phyloP scores from a whole-genome alignment of 2,113 vertebrate species.

The Chlamydotis undulata region DNA sequence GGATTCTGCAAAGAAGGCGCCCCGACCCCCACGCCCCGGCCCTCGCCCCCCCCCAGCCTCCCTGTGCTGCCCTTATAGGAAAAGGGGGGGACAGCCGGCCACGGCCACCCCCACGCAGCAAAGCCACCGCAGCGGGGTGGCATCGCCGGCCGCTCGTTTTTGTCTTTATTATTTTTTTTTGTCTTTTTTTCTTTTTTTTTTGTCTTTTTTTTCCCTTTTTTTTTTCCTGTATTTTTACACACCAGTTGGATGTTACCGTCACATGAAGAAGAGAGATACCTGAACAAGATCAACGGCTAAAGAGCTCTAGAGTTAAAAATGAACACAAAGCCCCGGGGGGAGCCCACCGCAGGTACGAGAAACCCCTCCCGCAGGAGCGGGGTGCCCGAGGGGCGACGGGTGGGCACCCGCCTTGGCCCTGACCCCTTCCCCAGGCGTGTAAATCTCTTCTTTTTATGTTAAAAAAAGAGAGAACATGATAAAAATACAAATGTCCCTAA shows the following conservation, averaged over 20 bases:
- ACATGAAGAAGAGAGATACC: conserved; percentile 67
- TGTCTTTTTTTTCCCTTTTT: not conserved
- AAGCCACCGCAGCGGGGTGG: not conserved
- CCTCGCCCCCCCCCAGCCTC: not conserved
- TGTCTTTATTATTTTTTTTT: not conserved
- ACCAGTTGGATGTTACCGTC: conserved; percentile 67
- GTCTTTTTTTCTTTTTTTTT: no score
- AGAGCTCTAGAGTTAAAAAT: conserved; percentile 69
- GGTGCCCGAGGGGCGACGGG: not conserved
- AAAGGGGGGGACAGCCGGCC: not conserved
- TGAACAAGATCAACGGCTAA: conserved; percentile 59
- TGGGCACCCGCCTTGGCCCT: not conserved
- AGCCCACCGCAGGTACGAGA: not conserved
- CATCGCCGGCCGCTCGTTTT: not conserved
- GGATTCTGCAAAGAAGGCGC: conserved; percentile 67
- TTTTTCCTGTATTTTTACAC: conserved; percentile 58
- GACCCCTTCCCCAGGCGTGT: not conserved
- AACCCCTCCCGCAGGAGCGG: not conserved
- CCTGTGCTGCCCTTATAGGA: not conserved
- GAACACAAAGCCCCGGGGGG: conserved; percentile 29
- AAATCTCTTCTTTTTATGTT: conserved; percentile 37
- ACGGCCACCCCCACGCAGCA: no score
- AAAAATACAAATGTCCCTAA: conserved; percentile 54
- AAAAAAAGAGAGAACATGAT: conserved; percentile 40
- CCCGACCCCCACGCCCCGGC: not conserved